Evolutionary conservation across 2,888 invertebrate species (phyloP), one percentile per base, ranked within the genome.

Genomic region (Marronus borbonicus): DNA sequence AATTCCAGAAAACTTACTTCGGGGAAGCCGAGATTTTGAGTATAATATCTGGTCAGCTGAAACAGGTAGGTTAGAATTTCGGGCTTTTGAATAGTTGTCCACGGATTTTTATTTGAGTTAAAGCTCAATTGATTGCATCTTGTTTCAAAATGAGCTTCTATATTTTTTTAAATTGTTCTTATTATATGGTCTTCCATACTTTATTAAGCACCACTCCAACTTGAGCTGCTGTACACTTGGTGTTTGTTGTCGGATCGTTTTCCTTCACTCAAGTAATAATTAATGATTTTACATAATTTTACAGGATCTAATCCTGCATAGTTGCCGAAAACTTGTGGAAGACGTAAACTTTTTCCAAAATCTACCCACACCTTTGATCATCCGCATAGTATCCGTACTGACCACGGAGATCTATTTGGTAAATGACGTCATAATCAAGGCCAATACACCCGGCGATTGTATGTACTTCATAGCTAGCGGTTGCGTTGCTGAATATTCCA

Each of bases 381-480:
- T 89, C 0, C 84, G 90, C 58, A 91, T 92, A 74, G 90, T 91
- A 1, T 87, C 89, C 0, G 86, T 90, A 55, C 83, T 92, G 7
- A 87, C 85, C 36, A 89, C 89, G 0, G 91, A 91, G 84, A 88
- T 91, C 28, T 91, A 89, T 81, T 83, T 92, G 44, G 88, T 89
- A 0, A 90, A 91, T 79, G 91, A 92, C 81, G 88, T 91, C 1
- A 91, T 92, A 55, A 87, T 91, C 0, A 87, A 89, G 78, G 90
- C 89, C 0, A 89, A 90, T 80, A 89, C 90, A 5, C 83, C 87
- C 1, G 92, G 91, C 0, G 88, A 90, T 78, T 89, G 89, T 75
- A 92, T 92, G 91, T 92, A 90, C 82, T 92, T 92, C 82, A 91
- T 92, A 77, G 90, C 90, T 1, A 89, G 87, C 17, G 92, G 92